phyloP scores from a whole-genome alignment of 2,888 invertebrate species.

The Phorcus lineatus region DNA sequence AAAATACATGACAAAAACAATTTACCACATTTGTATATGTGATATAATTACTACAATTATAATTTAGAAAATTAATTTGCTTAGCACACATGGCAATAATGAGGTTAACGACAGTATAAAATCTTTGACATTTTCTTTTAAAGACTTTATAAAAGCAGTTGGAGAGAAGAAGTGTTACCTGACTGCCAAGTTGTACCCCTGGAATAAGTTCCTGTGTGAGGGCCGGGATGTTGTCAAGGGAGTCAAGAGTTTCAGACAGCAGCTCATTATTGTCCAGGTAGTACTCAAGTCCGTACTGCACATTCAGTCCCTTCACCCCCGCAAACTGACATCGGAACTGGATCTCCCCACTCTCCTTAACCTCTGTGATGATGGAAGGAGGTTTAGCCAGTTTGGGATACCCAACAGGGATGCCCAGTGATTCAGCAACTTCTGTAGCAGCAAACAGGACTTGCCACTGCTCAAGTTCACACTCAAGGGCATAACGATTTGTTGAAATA shows the following conservation, averaged over 20 bases:
- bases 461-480: slow-evolving; percentile 34
- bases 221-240: not conserved
- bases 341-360: slow-evolving; percentile 27
- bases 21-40: no score
- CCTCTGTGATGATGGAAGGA: slow-evolving; percentile 30
- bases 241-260: not conserved
- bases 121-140: no score
- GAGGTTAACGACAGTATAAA: no score
- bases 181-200: slow-evolving; percentile 29
- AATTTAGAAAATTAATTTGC: no score
- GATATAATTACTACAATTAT: no score
- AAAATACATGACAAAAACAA: no score
- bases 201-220: slow-evolving; percentile 28
- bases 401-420: slow-evolving; percentile 36
- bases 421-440: slow-evolving; percentile 31
- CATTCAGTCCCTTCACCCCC: slow-evolving; percentile 31
- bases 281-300: slow-evolving; percentile 32
- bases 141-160: not conserved
- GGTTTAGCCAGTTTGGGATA: slow-evolving; percentile 34
- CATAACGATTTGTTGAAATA: not conserved
- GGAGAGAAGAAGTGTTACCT: slow-evolving; percentile 13
- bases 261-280: slow-evolving; percentile 27
- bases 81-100: no score
- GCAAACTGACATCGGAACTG: slow-evolving; percentile 37
- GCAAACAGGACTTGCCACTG: slow-evolving; percentile 39